Evolutionary conservation across 2,888 invertebrate genomes (phyloP).

Genomic region (Halictus ligatus): DNA sequence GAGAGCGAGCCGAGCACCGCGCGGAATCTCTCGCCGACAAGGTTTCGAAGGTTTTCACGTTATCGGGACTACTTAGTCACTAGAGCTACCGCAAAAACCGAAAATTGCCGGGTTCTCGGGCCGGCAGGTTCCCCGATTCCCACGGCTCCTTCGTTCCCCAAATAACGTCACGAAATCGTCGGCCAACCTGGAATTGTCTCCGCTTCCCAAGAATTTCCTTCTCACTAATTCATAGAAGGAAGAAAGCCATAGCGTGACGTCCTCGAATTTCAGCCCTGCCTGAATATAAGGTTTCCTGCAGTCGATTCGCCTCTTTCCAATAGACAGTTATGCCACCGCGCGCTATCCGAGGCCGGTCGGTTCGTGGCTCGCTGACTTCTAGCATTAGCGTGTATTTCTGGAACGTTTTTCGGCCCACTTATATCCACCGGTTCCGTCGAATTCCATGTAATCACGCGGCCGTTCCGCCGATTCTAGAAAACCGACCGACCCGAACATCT

Average conservation of each 20-base stretch:
- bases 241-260: slow-evolving; percentile 63
- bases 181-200: slow-evolving; percentile 39
- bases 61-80: neutral
- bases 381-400: slow-evolving; percentile 28
- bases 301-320: slow-evolving; percentile 57
- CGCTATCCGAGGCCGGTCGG: neutral
- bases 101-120: slow-evolving; percentile 39
- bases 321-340: slow-evolving; percentile 45
- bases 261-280: slow-evolving; percentile 64
- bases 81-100: neutral
- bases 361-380: slow-evolving; percentile 25
- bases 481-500: neutral
- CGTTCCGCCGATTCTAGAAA: neutral
- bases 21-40: no score
- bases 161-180: slow-evolving; percentile 50
- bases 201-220: slow-evolving; percentile 62
- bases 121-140: slow-evolving; percentile 21
- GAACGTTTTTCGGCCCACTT: neutral
- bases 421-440: neutral
- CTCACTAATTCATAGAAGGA: slow-evolving; percentile 66
- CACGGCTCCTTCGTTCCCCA: slow-evolving; percentile 32
- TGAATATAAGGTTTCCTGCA: slow-evolving; percentile 62
- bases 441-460: slow-evolving; percentile 12
- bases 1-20: no score
- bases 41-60: neutral